Evolutionary conservation across 2,113 vertebrate genomes (phyloP).

Genomic region (Aphyosemion australe): DNA sequence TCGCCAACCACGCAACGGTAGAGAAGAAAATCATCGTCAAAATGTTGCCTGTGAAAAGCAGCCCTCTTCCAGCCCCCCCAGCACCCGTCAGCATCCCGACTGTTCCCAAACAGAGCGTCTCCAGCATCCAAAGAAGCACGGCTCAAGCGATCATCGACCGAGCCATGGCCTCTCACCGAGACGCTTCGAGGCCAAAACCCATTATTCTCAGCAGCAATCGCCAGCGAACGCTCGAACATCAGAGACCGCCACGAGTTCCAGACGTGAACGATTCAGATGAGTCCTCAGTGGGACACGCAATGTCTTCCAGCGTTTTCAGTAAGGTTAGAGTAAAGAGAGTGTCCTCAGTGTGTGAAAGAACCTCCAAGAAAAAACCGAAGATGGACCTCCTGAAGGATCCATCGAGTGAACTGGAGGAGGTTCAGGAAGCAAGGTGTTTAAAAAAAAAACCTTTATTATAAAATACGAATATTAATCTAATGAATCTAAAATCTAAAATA

Average conservation of each 20-base stretch:
- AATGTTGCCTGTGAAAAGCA: slow-evolving; percentile 53
- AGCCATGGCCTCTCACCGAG: slow-evolving; percentile 64
- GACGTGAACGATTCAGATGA: slow-evolving; percentile 32
- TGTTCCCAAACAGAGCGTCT: slow-evolving; percentile 3
- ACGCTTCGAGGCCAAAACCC: slow-evolving; percentile 36
- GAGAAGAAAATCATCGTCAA: slow-evolving; percentile 58
- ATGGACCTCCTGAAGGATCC: slow-evolving; percentile 67
- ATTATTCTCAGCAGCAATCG: slow-evolving; percentile 37
- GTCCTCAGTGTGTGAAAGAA: slow-evolving; percentile 52
- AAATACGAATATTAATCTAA: not conserved
- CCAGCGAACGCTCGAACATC: not conserved
- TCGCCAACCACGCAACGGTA: not conserved
- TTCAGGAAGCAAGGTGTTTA: slow-evolving; percentile 52
- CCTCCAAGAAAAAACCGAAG: slow-evolving; percentile 77
- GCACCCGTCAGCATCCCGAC: slow-evolving; percentile 11
- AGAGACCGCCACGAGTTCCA: slow-evolving; percentile 15
- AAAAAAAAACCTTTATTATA: not conserved
- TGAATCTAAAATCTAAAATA: not conserved
- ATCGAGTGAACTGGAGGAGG: slow-evolving; percentile 45
- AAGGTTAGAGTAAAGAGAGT: slow-evolving; percentile 76
- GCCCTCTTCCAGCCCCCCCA: not conserved
- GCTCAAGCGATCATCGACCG: slow-evolving; percentile 70
- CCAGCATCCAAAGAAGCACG: slow-evolving; percentile 22
- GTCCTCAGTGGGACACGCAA: not conserved
- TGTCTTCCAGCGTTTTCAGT: slow-evolving; percentile 11